phyloP scores from a whole-genome alignment of 1,140 invertebrate genomes.

The Proctacanthus coquilletti region DNA sequence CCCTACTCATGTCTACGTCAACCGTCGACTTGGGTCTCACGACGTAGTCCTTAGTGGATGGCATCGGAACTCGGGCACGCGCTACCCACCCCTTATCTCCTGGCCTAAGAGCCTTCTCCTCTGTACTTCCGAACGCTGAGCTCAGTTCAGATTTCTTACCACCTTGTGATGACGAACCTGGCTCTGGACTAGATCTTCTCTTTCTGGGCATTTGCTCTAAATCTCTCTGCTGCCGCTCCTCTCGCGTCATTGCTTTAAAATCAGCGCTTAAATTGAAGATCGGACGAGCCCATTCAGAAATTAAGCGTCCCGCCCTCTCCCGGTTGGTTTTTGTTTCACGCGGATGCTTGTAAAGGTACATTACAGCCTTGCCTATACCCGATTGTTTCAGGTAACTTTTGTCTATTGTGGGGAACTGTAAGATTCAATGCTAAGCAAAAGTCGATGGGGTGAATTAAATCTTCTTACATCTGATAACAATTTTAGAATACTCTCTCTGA shows the following conservation, averaged over 20 bases:
- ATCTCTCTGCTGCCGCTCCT: constrained; percentile 82
- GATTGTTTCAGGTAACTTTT: constrained; percentile 83
- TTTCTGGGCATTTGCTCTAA: constrained; percentile 70
- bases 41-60: constrained; percentile 94
- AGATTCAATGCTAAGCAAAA: too few species aligned
- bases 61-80: constrained; percentile 83
- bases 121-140: constrained; percentile 27
- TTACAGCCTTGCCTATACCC: constrained; percentile 94
- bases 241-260: constrained; percentile 75
- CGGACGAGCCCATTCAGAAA: constrained; percentile 91
- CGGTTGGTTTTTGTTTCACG: constrained; percentile 92
- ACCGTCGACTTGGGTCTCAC: constrained; percentile 81
- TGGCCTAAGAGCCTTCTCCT: constrained; percentile 48
- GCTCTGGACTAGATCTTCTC: constrained; percentile 35
- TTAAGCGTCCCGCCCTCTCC: constrained; percentile 76
- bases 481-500: constrained; percentile 78
- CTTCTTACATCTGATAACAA: constrained; percentile 74
- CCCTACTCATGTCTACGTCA: constrained; percentile 68
- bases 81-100: constrained; percentile 92
- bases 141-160: constrained; percentile 43
- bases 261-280: constrained; percentile 94
- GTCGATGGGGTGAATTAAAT: too few species aligned
- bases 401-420: constrained; percentile 79
- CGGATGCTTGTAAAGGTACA: constrained; percentile 99
- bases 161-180: constrained; percentile 16